Percentiles rank a stretch among this genome's conserved stretches.
phyloP scores from a whole-genome alignment of 2,888 invertebrate genomes.

The Coenonympha glycerion region DNA sequence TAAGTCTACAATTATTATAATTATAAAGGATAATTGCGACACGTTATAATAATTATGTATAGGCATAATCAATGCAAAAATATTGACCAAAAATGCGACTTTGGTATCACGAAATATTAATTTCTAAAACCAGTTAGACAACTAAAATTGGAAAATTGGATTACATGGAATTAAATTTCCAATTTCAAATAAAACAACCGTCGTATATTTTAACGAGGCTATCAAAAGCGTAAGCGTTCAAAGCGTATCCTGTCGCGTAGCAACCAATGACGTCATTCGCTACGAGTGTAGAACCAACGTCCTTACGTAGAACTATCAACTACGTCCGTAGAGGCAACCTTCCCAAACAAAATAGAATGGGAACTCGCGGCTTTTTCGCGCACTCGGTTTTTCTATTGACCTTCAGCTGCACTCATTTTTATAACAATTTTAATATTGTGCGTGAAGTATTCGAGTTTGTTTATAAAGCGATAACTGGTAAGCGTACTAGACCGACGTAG shows the following conservation, averaged over 20 bases:
- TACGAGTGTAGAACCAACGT: conserved; percentile 1
- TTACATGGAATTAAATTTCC: too few relatives aligned
- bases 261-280: conserved; percentile 16
- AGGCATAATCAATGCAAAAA: too few relatives aligned
- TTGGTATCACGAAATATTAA: too few relatives aligned
- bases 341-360: conserved; percentile 12
- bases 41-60: too few relatives aligned
- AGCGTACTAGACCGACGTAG: conserved; percentile 22
- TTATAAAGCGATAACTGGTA: conserved; percentile 14
- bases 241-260: conserved; percentile 22
- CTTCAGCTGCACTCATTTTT: conserved; percentile 13
- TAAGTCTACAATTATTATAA: too few relatives aligned
- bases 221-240: background rate
- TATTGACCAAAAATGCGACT: too few relatives aligned
- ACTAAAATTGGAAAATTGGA: too few relatives aligned
- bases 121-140: too few relatives aligned
- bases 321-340: background rate
- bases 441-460: conserved; percentile 3
- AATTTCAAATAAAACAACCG: too few relatives aligned
- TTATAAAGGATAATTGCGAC: too few relatives aligned
- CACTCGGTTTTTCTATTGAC: background rate
- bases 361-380: conserved; percentile 2
- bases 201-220: background rate
- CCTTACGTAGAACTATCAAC: background rate
- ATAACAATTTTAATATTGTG: conserved; percentile 7